Evolutionary conservation across 1,140 invertebrate species (phyloP).

Genomic region (Pseudomyrmex flavicornis): DNA sequence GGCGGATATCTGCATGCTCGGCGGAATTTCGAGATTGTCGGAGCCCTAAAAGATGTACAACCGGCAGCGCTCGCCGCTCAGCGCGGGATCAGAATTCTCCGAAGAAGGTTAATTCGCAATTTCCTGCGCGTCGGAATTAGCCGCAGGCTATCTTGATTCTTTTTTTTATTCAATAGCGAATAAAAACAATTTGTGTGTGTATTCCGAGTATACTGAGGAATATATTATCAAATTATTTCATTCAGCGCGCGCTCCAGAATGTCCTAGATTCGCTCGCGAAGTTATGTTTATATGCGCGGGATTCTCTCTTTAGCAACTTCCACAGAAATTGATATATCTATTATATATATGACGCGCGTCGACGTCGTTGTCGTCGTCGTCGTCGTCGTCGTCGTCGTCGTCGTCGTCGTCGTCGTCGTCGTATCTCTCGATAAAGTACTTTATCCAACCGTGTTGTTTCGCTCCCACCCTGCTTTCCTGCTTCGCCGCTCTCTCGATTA

Average conservation of each 20-base stretch:
- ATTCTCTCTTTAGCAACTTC: background rate
- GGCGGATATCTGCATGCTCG: background rate
- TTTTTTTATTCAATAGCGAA: background rate
- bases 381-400: background rate
- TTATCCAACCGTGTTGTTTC: conserved; percentile 33
- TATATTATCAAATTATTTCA: too few species aligned
- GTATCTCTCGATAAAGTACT: conserved; percentile 39
- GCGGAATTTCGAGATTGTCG: conserved; percentile 42
- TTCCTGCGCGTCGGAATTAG: background rate
- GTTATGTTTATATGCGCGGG: background rate
- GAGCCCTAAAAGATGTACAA: background rate
- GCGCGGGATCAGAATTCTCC: background rate
- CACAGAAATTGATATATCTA: conserved; percentile 21
- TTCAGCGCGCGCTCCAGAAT: too few species aligned
- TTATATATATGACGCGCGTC: conserved; percentile 5
- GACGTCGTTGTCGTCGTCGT: background rate
- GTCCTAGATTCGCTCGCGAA: background rate
- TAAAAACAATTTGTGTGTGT: background rate
- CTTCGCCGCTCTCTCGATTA: conserved; percentile 21
- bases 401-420: background rate
- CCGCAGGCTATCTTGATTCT: background rate
- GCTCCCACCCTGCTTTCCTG: background rate
- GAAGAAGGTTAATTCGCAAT: background rate
- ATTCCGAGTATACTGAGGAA: too few species aligned
- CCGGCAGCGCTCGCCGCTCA: background rate